Conservation (phyloP, 2,797 vertebrate genomes). For the Silurus aristotelis region DNA sequence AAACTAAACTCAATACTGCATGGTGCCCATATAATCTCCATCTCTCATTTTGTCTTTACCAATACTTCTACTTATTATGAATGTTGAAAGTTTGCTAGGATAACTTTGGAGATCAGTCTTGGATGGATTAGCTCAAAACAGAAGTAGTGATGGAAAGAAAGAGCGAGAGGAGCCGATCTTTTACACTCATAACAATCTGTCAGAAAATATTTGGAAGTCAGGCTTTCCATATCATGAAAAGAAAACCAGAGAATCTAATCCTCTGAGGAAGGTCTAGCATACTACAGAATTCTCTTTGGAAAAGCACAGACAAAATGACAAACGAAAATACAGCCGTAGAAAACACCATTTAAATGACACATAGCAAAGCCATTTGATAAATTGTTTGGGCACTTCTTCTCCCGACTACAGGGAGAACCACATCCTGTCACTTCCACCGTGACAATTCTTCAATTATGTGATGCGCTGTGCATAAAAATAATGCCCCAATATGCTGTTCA, state of each 20-base stretch:
- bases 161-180: conserved; percentile 20
- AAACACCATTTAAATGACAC: conserved; percentile 61
- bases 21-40: neutral
- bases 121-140: conserved; percentile 39
- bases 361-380: conserved; percentile 62
- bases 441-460: conserved; percentile 56
- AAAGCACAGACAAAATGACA: conserved; percentile 59
- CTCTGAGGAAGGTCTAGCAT: conserved; percentile 55
- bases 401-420: conserved; percentile 49
- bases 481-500: neutral
- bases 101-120: conserved; percentile 35
- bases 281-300: conserved; percentile 66
- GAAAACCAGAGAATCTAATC: conserved; percentile 58
- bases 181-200: conserved; percentile 63
- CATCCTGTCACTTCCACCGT: conserved; percentile 57
- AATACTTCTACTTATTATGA: conserved; percentile 8
- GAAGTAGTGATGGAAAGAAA: conserved; percentile 37
- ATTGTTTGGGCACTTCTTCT: conserved; percentile 63
- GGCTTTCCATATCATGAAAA: conserved; percentile 64
- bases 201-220: conserved; percentile 63
- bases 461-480: conserved; percentile 6
- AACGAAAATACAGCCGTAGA: conserved; percentile 62
- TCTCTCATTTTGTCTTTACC: neutral
- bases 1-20: neutral
- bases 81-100: conserved; percentile 30